Percentiles rank a stretch among this genome's conserved stretches.
These are phyloP conservation scores for Fragum fragum DNA, from an alignment of 2,888 invertebrate genomes.

Conservation along the genomic window DNA sequence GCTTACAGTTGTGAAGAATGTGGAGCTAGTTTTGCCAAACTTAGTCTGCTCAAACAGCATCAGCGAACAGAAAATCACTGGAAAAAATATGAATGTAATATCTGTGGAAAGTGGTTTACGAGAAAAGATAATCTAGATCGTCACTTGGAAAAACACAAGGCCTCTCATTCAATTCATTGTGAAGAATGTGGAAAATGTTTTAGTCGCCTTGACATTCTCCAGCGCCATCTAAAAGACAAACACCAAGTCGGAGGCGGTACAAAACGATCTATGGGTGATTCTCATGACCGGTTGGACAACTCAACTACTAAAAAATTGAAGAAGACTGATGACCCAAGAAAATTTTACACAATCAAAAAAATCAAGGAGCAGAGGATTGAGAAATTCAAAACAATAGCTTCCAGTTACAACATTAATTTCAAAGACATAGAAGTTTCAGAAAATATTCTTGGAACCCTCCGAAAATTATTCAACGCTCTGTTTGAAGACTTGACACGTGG, in stretches of 20 bases:
- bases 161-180: conserved; percentile 9
- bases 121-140: conserved; percentile 30
- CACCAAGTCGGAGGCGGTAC: conserved; percentile 20
- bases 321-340: conserved; percentile 26
- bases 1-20: conserved; percentile 27
- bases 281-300: background rate
- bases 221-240: background rate
- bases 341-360: conserved; percentile 36
- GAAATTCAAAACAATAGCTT: conserved; percentile 42
- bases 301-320: conserved; percentile 3
- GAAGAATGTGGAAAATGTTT: conserved; percentile 13
- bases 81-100: conserved; percentile 17
- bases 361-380: conserved; percentile 39
- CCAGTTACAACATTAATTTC: conserved; percentile 31
- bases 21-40: conserved; percentile 21
- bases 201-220: background rate
- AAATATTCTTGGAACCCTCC: conserved; percentile 27
- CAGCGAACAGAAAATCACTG: conserved; percentile 38
- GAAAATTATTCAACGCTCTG: conserved; percentile 28
- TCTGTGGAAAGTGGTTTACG: conserved; percentile 23
- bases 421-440: conserved; percentile 42
- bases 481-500: conserved; percentile 39
- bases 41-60: conserved; percentile 17
- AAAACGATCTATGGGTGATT: background rate
- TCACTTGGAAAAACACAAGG: conserved; percentile 13